phyloP scores from a whole-genome alignment of 1,140 invertebrate genomes.

The Thaumatotibia leucotreta region DNA sequence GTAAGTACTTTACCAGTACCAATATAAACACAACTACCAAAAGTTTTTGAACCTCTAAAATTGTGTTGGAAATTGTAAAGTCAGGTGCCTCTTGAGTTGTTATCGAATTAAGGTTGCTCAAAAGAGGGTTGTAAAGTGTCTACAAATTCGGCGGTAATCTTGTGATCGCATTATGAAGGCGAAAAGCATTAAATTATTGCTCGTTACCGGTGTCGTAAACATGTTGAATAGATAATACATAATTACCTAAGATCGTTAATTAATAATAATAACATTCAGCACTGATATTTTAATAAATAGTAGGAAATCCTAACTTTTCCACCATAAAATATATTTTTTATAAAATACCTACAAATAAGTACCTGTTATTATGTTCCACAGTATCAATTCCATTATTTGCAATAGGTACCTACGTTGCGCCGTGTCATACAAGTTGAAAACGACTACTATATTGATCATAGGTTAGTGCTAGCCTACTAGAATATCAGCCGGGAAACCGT shows the following conservation, averaged over 20 bases:
- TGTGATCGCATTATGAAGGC: not conserved
- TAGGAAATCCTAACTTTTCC: too few species aligned
- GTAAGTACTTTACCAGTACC: not conserved
- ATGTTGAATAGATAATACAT: too few species aligned
- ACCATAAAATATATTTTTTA: too few species aligned
- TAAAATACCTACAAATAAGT: too few species aligned
- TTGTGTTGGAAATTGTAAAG: not conserved
- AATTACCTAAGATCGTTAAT: too few species aligned
- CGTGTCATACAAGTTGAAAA: too few species aligned
- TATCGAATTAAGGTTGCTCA: not conserved
- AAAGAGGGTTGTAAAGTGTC: not conserved
- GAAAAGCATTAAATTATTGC: not conserved
- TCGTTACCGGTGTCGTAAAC: not conserved
- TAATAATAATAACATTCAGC: too few species aligned
- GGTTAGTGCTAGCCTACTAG: not conserved
- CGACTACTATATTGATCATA: not conserved
- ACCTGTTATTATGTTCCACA: too few species aligned
- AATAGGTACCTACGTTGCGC: too few species aligned
- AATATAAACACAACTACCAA: too few species aligned
- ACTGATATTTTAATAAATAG: too few species aligned
- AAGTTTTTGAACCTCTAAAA: not conserved
- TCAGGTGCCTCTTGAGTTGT: not conserved
- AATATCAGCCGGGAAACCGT: not conserved
- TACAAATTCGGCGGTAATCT: not conserved
- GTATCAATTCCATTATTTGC: too few species aligned